Evolutionary conservation across 2,113 vertebrate species (phyloP).

Genomic region (Erythrolamprus reginae): DNA sequence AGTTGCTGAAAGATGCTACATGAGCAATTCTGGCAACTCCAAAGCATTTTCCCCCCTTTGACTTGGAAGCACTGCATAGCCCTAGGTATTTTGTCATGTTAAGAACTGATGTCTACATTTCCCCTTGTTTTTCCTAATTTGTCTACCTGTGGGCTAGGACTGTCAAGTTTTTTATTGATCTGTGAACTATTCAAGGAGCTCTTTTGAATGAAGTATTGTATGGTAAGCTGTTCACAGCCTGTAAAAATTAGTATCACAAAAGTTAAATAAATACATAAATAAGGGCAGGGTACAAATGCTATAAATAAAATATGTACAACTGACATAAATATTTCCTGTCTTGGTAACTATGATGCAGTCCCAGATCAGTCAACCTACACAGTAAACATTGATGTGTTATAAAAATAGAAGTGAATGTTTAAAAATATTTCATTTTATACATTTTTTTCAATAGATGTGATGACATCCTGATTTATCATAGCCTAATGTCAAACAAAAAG

Average conservation of each 20-base stretch:
- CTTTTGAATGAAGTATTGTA: background rate
- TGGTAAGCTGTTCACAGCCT: background rate
- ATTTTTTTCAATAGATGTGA: background rate
- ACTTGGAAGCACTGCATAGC: background rate
- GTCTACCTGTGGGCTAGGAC: background rate
- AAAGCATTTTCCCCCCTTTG: background rate
- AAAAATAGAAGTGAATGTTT: background rate
- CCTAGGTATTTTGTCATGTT: background rate
- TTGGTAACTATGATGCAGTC: background rate
- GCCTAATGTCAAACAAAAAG: background rate
- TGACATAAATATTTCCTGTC: background rate
- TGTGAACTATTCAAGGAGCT: background rate
- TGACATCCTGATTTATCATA: background rate
- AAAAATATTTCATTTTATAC: background rate
- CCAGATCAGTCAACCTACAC: background rate
- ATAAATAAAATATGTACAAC: background rate
- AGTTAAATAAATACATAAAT: background rate
- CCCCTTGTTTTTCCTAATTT: background rate
- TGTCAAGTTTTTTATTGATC: background rate
- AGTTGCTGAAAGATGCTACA: background rate
- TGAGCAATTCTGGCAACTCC: background rate
- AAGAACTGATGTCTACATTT: background rate
- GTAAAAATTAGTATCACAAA: background rate
- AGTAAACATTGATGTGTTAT: background rate
- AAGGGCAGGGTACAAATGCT: background rate